Evolutionary conservation across 2,113 vertebrate species (phyloP).

Genomic region (Malurus alboscapulatus): DNA sequence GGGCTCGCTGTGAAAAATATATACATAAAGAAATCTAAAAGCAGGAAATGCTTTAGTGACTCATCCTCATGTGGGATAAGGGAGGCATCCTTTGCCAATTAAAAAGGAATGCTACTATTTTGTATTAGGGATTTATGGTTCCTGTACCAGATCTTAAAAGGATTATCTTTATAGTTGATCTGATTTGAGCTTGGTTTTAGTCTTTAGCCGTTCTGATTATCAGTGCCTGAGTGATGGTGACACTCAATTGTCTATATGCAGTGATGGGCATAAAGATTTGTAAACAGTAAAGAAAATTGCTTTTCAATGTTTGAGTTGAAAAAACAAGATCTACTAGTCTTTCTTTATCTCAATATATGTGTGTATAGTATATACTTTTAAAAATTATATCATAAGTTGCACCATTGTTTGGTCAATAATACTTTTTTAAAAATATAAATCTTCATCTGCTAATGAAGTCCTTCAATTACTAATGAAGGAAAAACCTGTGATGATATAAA

Average conservation of each 20-base stretch:
- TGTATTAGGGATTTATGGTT: not conserved
- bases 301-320: not conserved
- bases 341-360: not conserved
- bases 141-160: not conserved
- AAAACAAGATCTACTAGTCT: not conserved
- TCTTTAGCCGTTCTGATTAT: not conserved
- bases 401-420: not conserved
- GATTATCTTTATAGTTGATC: not conserved
- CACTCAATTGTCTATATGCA: not conserved
- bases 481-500: not conserved
- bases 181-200: not conserved
- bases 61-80: not conserved
- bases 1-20: not conserved
- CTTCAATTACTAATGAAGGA: not conserved
- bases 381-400: not conserved
- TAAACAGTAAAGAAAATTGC: not conserved
- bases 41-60: conserved; percentile 5
- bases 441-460: not conserved
- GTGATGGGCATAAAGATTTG: not conserved
- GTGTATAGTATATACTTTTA: not conserved
- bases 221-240: not conserved
- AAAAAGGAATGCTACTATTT: not conserved
- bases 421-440: not conserved
- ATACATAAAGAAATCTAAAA: not conserved
- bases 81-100: not conserved